Base-by-base conservation (phyloP, 2,113 vertebrate species). In the Phaetusa simplex region DNA sequence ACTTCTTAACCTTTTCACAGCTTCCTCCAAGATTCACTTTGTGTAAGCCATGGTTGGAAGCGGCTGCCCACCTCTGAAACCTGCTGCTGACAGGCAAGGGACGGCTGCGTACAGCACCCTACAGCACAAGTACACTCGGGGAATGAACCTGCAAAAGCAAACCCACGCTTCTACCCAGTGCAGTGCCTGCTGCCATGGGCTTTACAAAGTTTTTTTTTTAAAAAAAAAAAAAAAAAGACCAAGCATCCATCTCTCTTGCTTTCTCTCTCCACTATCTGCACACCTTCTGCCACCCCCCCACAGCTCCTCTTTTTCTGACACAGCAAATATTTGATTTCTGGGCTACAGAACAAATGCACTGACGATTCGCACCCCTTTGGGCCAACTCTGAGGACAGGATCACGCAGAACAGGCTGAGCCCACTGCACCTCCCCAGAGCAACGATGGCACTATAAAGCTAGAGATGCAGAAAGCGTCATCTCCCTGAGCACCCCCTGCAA, bases 391-490 rank as follows among this genome's bases (percentile, higher is more conserved):
- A 34, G 53, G 58, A 18, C 0, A 2, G 32, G 47, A 73, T 50
- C 34, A 30, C 0, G 3, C 47, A n/a, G 30, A 73, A 29, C 2
- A 0, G 17, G 65, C 56, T 52, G 29, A 76, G 50, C 14, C 47
- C 42, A 34, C 2, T 40, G 32, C 66, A 62, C 6, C 22, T 66
- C 13, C 67, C 30, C n/a, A 56, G 56, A 77, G 38, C 36, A 52
- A 11, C 0, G 0, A 34, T 1, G 6, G 69, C 40, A 59, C 56
- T 30, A 2, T 3, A 7, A 58, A 67, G 67, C 27, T 17, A 10
- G 16, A 56, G n/a, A 45, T 9, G 7, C 53, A 58, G 2, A 17
- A 34, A 59, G 15, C 4, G 0, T 61, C 27, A 22, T 52, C 43
- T 50, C 38, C 67, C 27, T 40, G 52, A 43, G 10, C 72, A 66